phyloP scores from a whole-genome alignment of 1,140 invertebrate species.

The Lepidurus apus region DNA sequence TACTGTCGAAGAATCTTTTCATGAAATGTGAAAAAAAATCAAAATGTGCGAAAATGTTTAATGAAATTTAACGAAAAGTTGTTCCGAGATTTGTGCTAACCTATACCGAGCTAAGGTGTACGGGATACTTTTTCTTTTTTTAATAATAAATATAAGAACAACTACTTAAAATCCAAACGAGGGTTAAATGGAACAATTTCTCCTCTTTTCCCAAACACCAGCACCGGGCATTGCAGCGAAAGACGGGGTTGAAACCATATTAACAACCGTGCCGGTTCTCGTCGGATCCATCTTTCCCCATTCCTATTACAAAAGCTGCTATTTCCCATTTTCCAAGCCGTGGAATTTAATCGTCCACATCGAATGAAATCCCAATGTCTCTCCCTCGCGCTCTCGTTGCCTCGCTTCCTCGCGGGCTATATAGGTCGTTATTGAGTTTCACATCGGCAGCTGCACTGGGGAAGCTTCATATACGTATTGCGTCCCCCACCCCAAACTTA shows the following conservation, averaged over 20 bases:
- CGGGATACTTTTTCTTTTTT: too few species aligned
- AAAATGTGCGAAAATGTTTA: too few species aligned
- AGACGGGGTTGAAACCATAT: not conserved
- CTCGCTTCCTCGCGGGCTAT: not conserved
- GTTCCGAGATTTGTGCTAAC: too few species aligned
- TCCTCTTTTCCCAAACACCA: not conserved
- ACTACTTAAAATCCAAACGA: not conserved
- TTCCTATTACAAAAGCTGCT: constrained; percentile 19
- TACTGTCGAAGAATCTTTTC: too few species aligned
- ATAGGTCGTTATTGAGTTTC: constrained; percentile 17
- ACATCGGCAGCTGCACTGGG: not conserved
- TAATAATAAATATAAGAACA: not conserved
- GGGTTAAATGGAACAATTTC: constrained; percentile 5
- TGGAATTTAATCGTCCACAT: constrained; percentile 22
- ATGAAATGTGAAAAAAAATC: too few species aligned
- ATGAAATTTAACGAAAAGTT: too few species aligned
- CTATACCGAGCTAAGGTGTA: too few species aligned
- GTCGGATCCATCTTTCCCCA: not conserved
- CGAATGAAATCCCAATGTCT: constrained; percentile 14
- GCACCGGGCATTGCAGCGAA: not conserved
- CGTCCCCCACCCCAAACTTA: not conserved
- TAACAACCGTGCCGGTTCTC: not conserved
- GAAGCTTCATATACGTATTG: not conserved
- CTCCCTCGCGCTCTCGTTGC: not conserved
- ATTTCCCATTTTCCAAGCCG: constrained; percentile 16